Percentiles rank a stretch among this genome's conserved stretches.
Evolutionary conservation across 2,797 vertebrate species (phyloP).

Genomic region (Pangasius djambal): DNA sequence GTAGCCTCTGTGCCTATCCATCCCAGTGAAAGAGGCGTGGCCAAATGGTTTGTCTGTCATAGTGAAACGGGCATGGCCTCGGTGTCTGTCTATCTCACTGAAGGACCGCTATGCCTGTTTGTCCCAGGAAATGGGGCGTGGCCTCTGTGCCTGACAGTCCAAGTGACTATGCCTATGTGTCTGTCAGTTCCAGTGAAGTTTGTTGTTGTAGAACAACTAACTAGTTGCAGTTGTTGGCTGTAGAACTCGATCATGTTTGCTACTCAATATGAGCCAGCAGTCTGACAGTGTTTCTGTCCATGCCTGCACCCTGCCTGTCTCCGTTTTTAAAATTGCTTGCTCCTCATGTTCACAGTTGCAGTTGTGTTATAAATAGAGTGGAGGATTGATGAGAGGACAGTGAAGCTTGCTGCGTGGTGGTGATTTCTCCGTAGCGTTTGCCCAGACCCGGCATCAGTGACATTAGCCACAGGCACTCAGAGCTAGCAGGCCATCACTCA

Average conservation of each 20-base stretch:
- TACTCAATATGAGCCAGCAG: neutral
- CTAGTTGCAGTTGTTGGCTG: neutral
- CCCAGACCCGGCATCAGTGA: conserved; percentile 20
- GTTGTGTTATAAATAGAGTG: conserved; percentile 4
- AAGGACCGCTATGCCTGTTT: neutral
- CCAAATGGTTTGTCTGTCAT: neutral
- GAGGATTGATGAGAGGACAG: conserved; percentile 10
- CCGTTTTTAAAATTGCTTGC: neutral
- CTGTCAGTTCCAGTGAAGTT: neutral
- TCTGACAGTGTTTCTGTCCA: neutral
- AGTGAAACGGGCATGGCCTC: neutral
- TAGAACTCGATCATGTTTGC: neutral
- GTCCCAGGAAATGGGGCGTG: neutral
- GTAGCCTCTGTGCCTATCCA: neutral
- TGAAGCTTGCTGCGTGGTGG: neutral
- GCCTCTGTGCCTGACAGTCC: neutral
- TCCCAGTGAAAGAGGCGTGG: neutral
- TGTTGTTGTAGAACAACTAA: neutral
- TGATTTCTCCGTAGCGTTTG: conserved; percentile 10
- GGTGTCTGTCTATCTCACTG: neutral
- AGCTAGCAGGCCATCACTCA: conserved; percentile 28
- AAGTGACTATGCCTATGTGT: neutral
- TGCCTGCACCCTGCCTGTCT: neutral
- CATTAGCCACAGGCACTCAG: conserved; percentile 31
- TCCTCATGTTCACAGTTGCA: conserved; percentile 6